These are phyloP conservation scores for Enteromius radiatus DNA, from an alignment of 2,797 vertebrate genomes.

Conservation along the genomic window DNA sequence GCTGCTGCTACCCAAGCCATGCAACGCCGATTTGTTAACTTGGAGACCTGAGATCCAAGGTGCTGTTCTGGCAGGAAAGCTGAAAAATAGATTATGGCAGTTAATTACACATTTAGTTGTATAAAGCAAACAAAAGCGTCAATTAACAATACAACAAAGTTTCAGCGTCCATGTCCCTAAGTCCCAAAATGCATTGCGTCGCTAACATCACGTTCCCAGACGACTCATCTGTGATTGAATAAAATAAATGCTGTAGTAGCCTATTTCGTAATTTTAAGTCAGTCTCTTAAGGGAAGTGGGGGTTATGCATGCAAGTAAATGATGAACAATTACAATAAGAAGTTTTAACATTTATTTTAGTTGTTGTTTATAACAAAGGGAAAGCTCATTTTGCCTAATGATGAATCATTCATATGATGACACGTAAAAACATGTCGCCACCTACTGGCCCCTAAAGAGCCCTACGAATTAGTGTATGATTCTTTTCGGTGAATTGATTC, in stretches of 20 bases:
- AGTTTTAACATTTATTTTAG: background rate
- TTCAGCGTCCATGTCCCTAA: background rate
- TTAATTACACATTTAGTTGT: background rate
- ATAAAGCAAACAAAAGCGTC: background rate
- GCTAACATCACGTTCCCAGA: background rate
- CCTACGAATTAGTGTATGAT: background rate
- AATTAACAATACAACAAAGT: background rate
- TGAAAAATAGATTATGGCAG: background rate
- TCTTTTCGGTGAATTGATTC: background rate
- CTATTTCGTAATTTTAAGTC: background rate
- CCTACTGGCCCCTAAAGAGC: background rate
- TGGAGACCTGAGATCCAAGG: background rate
- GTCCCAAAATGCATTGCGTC: background rate
- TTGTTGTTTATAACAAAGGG: background rate
- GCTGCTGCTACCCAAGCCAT: constrained; percentile 17
- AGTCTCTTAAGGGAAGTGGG: background rate
- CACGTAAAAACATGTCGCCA: background rate
- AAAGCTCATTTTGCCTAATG: background rate
- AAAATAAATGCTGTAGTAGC: background rate
- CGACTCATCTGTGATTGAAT: background rate
- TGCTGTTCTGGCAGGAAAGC: background rate
- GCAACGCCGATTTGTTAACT: background rate
- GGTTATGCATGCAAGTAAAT: background rate
- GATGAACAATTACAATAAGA: background rate
- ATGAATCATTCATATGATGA: background rate